Evolutionary conservation across 2,888 invertebrate genomes (phyloP).

Genomic region (Gonocerus acuteangulatus): DNA sequence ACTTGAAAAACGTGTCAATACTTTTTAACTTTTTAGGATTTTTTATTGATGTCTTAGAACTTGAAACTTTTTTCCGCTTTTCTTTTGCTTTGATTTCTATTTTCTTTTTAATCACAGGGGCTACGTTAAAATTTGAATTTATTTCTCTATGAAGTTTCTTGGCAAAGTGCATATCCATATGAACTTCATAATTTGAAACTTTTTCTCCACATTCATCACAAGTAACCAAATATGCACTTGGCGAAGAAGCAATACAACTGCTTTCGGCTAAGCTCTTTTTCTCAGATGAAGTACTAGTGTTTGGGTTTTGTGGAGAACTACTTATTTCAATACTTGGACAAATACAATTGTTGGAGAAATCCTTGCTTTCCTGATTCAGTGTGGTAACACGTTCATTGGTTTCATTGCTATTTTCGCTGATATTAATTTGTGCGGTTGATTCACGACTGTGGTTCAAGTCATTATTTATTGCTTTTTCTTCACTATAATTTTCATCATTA

Average conservation of each 20-base stretch:
- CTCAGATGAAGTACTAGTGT: no score
- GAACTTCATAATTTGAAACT: conserved; percentile 61
- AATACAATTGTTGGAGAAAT: no score
- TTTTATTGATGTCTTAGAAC: conserved; percentile 4
- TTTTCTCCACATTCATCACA: conserved; percentile 64
- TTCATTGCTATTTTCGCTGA: no score
- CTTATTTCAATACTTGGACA: no score
- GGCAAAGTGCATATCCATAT: conserved; percentile 80
- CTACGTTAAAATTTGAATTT: conserved; percentile 43
- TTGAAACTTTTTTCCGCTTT: conserved; percentile 22
- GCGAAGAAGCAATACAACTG: no score
- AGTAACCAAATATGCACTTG: background rate
- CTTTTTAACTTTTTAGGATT: conserved; percentile 26
- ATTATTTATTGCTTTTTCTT: no score
- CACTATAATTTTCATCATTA: background rate
- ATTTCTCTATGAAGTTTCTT: conserved; percentile 62
- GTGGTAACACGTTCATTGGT: no score
- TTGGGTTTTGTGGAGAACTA: no score
- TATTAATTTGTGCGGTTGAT: no score
- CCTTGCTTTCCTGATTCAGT: no score
- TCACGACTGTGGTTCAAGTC: no score
- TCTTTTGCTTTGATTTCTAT: background rate
- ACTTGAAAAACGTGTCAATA: conserved; percentile 29
- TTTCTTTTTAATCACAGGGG: background rate
- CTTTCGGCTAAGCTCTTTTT: no score